A percentile compares a stretch with the other conserved stretches of the same genome.
phyloP scores from a whole-genome alignment of 1,140 invertebrate species.

The Dolichoris vasculosae region DNA sequence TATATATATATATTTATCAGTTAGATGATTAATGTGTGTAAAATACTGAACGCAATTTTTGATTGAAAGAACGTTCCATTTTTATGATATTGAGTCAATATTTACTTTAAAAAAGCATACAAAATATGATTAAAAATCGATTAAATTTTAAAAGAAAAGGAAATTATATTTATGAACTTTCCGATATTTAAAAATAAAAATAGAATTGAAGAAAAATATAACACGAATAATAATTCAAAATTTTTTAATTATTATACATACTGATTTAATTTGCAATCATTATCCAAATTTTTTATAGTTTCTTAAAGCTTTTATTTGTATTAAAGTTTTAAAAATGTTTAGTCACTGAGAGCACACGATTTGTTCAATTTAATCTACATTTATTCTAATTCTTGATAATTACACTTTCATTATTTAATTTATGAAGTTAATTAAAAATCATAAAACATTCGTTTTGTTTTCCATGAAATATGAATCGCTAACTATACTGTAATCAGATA shows the following conservation, averaged over 20 bases:
- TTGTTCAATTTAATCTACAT: too few species aligned
- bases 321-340: too few species aligned
- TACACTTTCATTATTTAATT: background rate
- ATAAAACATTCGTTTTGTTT: background rate
- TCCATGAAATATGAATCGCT: background rate
- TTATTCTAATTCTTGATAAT: background rate
- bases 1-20: background rate
- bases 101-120: background rate
- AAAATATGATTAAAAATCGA: background rate
- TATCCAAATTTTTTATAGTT: background rate
- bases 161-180: too few species aligned
- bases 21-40: background rate
- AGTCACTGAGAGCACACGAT: too few species aligned
- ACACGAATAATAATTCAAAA: background rate
- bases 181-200: too few species aligned
- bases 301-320: background rate
- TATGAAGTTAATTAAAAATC: background rate
- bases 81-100: background rate
- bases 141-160: too few species aligned
- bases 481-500: background rate
- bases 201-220: background rate
- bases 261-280: background rate
- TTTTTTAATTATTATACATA: background rate
- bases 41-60: background rate
- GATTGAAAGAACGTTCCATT: background rate